Conservation (phyloP, 2,113 vertebrate genomes). For the Alaudala cheleensis region DNA sequence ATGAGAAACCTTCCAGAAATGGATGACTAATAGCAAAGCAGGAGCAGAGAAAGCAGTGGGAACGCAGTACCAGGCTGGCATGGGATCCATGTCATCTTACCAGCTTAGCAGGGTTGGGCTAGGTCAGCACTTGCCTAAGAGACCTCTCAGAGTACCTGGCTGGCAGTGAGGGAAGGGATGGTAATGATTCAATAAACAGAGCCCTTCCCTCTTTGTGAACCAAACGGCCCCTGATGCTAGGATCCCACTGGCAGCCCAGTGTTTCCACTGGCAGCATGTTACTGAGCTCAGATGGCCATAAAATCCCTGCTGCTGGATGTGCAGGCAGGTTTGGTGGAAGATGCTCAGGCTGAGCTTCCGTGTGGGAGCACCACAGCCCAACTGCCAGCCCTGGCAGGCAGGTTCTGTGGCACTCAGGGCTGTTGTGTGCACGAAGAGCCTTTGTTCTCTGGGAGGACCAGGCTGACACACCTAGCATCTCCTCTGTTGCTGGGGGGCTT, state of each 20-base stretch:
- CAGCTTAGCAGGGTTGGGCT: conserved; percentile 66
- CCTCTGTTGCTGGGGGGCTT: not conserved
- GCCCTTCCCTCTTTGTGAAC: conserved; percentile 49
- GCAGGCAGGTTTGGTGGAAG: not conserved
- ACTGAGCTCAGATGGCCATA: not conserved
- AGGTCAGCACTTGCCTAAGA: conserved; percentile 66
- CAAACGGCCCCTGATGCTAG: not conserved
- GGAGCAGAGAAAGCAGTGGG: conserved; percentile 59
- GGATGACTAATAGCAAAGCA: conserved; percentile 48
- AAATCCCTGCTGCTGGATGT: not conserved
- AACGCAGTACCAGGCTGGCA: conserved; percentile 33
- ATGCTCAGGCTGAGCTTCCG: not conserved
- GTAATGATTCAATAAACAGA: conserved; percentile 63
- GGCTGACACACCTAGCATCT: fast-evolving
- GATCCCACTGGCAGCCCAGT: not conserved
- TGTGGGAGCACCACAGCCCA: not conserved
- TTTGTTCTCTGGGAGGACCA: not conserved
- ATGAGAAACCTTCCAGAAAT: conserved; percentile 67
- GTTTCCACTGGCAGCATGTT: not conserved
- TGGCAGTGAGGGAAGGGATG: conserved; percentile 52
- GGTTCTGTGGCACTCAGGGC: not conserved
- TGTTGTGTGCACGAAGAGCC: not conserved
- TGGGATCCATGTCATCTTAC: conserved; percentile 54
- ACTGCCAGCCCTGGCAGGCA: not conserved
- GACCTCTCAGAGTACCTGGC: conserved; percentile 51